Evolutionary conservation across 1,140 invertebrate genomes (phyloP), one percentile per base, ranked within the genome.

Genomic region (Drosophila kepulauana): DNA sequence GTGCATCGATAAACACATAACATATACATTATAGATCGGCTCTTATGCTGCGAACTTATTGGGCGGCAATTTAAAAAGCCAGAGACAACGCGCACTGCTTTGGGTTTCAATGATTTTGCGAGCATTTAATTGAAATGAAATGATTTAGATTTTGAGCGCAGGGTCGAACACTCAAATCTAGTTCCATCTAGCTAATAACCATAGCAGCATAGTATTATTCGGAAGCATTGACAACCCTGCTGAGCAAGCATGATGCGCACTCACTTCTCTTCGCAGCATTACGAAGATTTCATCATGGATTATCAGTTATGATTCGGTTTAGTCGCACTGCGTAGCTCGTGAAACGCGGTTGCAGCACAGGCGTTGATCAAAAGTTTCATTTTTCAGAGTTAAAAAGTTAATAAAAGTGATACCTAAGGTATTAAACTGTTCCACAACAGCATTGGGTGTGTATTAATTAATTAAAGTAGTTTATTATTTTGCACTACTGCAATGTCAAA

Each of bases 111-210:
- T 74, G 20, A 72, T 78, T 72, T 68, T 71, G 67, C 59, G 46
- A 41, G 11, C 70, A 63, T 25, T 76, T 77, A 74, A 90, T 85
- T 89, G 35, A 78, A 76, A 63, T 89, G 35, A 78, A 76, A 63
- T 54, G 71, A 87, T 82, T 81, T 73, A 30, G 51, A 48, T 64
- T 76, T 86, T 78, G 45, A 73, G 86, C 63, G 54, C 81, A 88
- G 65, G 78, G 78, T 70, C 63, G 45, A 46, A 11, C 46, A 20
- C 3, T 10, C 5, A 49, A 38, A 28, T 35, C 64, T 52, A 52
- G 71, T 48, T 74, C 30, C 8, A 69, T 54, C 57, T 48, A 45
- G 71, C 33, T 45, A 4, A 25, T 6, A 28, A 30, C 4, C 38
- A 3, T 33, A 54, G 49, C 62, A 65, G 16, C 52, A 54, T 16